Evolutionary conservation across 2,113 vertebrate species (phyloP).

Genomic region (Cyprinus carpio): DNA sequence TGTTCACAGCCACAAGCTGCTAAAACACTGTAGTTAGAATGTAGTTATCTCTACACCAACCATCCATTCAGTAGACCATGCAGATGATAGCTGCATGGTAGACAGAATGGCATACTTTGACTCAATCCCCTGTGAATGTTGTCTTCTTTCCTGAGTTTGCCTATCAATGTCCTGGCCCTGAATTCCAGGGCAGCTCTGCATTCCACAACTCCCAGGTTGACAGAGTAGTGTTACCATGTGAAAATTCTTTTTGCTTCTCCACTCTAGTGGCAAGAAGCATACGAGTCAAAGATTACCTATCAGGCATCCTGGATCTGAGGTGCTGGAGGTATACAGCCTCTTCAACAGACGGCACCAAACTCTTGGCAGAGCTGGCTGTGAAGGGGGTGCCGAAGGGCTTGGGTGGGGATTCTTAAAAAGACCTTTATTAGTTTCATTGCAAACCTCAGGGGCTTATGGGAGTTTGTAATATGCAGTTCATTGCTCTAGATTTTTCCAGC

Average conservation of each 20-base stretch:
- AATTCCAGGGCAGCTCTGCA: slow-evolving; percentile 54
- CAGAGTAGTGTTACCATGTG: slow-evolving; percentile 68
- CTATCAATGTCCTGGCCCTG: slow-evolving; percentile 26
- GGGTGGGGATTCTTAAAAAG: slow-evolving; percentile 66
- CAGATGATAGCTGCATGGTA: not conserved
- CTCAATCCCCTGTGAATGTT: not conserved
- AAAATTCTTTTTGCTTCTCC: slow-evolving; percentile 58
- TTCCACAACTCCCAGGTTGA: slow-evolving; percentile 64
- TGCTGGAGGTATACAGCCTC: slow-evolving; percentile 33
- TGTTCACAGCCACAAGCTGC: not conserved
- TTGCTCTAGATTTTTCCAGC: slow-evolving; percentile 69
- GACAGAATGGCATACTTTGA: slow-evolving; percentile 27
- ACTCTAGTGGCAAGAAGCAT: not conserved
- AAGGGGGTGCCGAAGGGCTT: slow-evolving; percentile 47
- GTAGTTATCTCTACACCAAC: not conserved
- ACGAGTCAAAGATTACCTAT: not conserved
- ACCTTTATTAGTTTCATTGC: slow-evolving; percentile 73
- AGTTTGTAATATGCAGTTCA: slow-evolving; percentile 68
- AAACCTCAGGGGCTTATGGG: slow-evolving; percentile 67
- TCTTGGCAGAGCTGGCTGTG: slow-evolving; percentile 43
- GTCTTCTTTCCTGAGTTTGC: not conserved
- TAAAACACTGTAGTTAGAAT: not conserved
- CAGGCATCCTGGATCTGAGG: not conserved
- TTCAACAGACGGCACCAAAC: slow-evolving; percentile 51
- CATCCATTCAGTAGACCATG: not conserved